Evolutionary conservation across 37 sponge, comb jelly and placozoan genomes (phyloP), one percentile per base, ranked within the genome.

Genomic region (Bolinopsis microptera): DNA sequence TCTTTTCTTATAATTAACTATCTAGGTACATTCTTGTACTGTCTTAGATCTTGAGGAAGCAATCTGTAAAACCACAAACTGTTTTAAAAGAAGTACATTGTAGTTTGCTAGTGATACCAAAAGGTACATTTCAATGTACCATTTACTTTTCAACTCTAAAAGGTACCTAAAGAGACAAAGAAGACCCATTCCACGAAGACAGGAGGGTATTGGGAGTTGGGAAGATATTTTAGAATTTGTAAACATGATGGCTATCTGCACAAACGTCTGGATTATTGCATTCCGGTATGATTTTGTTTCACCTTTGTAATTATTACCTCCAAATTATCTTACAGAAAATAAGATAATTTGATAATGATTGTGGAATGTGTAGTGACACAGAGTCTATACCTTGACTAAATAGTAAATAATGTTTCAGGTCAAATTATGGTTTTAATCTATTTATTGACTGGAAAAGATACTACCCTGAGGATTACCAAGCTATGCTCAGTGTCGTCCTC

Each of bases 151-250:
- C n/a, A n/a, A n/a, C n/a, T n/a, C n/a, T n/a, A n/a, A n/a, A n/a
- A 72, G 75, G n/a, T 72, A 72, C 26, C 31, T 72, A 8, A 72
- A 72, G 31, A 30, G 75, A 28, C 75, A 72, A 28, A 72, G 75
- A 72, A 72, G 75, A 28, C 31, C 75, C 75, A 28, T 72, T 30
- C 75, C 75, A 24, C 75, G 75, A n/a, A n/a, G 75, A n/a, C 75
- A 72, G 26, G 75, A 72, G 26, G 75, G 75, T 24, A 72, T 72
- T 24, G 75, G 75, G 75, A 30, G 75, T 28, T 72, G 75, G 75
- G 75, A 72, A 21, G 31, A n/a, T 5, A n/a, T 72, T 5, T n/a
- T 72, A 28, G 75, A 72, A 5, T 72, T 72, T 28, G 75, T 72
- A 5, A 72, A 72, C 31, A 21, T 72, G 75, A 28, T 72, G 31